Evolutionary conservation across 2,888 invertebrate genomes (phyloP).

Genomic region (Polydrusus cervinus): DNA sequence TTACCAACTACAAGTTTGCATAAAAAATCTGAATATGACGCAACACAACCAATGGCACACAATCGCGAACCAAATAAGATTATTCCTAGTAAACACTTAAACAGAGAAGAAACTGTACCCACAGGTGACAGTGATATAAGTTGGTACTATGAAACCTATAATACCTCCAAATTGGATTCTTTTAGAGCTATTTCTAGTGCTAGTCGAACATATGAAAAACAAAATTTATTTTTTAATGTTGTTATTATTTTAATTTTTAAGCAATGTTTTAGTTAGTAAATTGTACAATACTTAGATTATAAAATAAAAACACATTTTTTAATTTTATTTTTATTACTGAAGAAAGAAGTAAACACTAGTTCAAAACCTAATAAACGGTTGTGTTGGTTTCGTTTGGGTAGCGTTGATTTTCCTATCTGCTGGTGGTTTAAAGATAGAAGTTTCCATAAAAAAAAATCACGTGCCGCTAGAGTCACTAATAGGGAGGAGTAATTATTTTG

Average conservation of each 20-base stretch:
- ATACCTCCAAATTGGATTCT: conserved; percentile 76
- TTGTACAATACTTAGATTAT: neutral
- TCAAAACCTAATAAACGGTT: no score
- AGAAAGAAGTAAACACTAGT: neutral
- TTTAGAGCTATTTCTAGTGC: conserved; percentile 61
- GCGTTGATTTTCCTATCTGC: no score
- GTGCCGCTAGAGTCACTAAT: no score
- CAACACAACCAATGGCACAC: conserved; percentile 27
- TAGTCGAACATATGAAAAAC: neutral
- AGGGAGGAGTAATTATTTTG: no score
- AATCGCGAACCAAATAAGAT: conserved; percentile 39
- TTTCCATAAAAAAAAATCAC: no score
- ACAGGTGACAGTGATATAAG: conserved; percentile 74
- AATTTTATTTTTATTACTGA: neutral
- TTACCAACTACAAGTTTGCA: conserved; percentile 51
- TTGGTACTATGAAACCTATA: conserved; percentile 93
- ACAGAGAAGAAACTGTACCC: conserved; percentile 69
- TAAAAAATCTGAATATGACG: conserved; percentile 17
- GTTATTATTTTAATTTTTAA: conserved; percentile 5
- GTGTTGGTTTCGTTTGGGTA: no score
- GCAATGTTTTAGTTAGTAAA: neutral
- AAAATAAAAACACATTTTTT: neutral
- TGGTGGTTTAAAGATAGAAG: no score
- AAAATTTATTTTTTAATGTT: conserved; percentile 5
- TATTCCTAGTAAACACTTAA: neutral